phyloP scores from a whole-genome alignment of 2,888 invertebrate species.

The Dicyrtomina minuta region DNA sequence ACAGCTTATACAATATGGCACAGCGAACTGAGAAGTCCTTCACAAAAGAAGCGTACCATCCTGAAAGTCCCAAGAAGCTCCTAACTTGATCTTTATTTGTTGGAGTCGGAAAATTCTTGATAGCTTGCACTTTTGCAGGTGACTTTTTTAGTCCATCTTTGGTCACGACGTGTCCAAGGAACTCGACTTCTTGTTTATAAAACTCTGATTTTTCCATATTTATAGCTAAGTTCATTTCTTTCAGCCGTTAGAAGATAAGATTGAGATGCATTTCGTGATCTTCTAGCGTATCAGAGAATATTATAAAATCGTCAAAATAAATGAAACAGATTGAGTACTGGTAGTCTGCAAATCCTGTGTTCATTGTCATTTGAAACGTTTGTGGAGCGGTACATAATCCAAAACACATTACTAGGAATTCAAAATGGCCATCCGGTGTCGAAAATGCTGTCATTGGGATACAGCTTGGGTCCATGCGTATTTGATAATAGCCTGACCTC shows the following conservation, averaged over 20 bases:
- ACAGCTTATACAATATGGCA: conserved; percentile 36
- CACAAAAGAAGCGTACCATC: conserved; percentile 38
- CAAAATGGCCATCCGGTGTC: conserved; percentile 32
- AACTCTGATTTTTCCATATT: too few species aligned
- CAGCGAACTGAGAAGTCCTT: conserved; percentile 32
- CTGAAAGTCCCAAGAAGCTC: conserved; percentile 38
- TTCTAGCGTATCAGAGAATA: too few species aligned
- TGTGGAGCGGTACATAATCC: conserved; percentile 37
- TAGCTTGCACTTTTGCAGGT: conserved; percentile 37
- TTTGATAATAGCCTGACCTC: conserved; percentile 39
- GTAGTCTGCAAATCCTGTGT: conserved; percentile 24
- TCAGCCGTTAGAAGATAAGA: too few species aligned
- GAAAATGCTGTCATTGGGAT: conserved; percentile 46
- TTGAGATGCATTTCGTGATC: too few species aligned
- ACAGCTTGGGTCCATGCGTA: conserved; percentile 30
- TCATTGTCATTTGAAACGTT: conserved; percentile 39
- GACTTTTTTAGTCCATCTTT: conserved; percentile 13
- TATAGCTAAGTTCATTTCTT: too few species aligned
- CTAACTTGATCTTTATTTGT: conserved; percentile 32
- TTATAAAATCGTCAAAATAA: too few species aligned
- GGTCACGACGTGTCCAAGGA: conserved; percentile 1
- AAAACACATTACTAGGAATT: conserved; percentile 37
- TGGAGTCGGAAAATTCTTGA: conserved; percentile 39
- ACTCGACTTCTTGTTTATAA: not conserved
- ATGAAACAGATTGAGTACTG: not conserved